Evolutionary conservation across 2,797 vertebrate genomes (phyloP), one percentile per base, ranked within the genome.

Genomic region (Spheniscus humboldti): DNA sequence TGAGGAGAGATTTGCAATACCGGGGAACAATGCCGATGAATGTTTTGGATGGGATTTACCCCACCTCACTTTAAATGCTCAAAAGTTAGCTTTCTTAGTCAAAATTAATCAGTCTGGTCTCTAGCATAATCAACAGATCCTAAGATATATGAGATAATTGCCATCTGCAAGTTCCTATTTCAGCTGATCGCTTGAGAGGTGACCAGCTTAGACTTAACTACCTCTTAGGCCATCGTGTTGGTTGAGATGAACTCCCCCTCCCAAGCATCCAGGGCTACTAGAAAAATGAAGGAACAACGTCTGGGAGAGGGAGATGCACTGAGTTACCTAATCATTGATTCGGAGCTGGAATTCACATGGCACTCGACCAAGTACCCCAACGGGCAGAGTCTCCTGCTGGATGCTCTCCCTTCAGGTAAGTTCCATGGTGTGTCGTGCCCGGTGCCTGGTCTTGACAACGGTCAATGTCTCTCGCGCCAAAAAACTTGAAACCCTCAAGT

Each of bases 371-470:
- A 27, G 6, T 13, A 62, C 18, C 53, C 10, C 24, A 6, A 24
- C 0, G 5, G 43, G 14, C 72, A 53, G 23, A 47, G 16, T 25
- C 23, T 69, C n/a, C 57, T 37, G 56, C 13, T 66, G 59, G 33
- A n/a, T 7, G 5, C 48, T 33, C 18, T 53, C 35, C 50, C 28
- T 60, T 66, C 48, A 18, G 12, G 27, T 47, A 11, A 15, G 66
- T 57, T 12, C 67, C 8, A 0, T 2, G n/a, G 31, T 33, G 17
- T 3, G 0, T 24, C 1, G 0, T 28, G 37, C 55, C 50, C 2
- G 0, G 15, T 37, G 43, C 66, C 60, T 52, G 23, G 7, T 62
- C 47, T 55, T 64, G 17, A 37, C 64, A 67, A 37, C 1, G 15
- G 14, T 37, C 47, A 20, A 24, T 12, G 18, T 48, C 23, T 11